Conservation (phyloP, 2,888 invertebrate species). For the Plemyria rubiginata region DNA sequence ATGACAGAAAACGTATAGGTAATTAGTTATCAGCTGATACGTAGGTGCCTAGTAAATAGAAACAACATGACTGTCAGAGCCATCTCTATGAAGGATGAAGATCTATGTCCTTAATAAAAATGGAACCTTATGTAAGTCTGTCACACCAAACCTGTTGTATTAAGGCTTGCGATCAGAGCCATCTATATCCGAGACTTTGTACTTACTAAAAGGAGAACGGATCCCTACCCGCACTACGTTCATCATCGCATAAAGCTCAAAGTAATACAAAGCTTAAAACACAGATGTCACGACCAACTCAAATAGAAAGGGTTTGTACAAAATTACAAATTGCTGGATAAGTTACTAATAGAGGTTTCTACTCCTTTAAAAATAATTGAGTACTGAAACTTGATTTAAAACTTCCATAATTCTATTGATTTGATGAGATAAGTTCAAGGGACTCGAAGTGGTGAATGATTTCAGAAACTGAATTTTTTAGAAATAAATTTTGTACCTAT, state of each 20-base stretch:
- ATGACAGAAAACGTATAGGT: too few relatives aligned
- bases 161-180: neutral
- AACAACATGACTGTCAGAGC: neutral
- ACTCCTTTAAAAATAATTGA: too few relatives aligned
- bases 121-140: neutral
- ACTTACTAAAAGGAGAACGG: neutral
- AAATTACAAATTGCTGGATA: neutral
- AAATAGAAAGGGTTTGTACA: neutral
- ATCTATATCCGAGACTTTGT: neutral
- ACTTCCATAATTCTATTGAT: too few relatives aligned
- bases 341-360: too few relatives aligned
- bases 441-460: too few relatives aligned
- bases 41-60: too few relatives aligned
- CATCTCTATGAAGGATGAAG: constrained; percentile 6
- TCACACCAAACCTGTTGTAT: neutral
- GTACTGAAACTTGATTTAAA: too few relatives aligned
- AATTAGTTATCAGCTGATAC: too few relatives aligned
- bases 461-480: too few relatives aligned
- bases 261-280: neutral
- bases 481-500: too few relatives aligned
- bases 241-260: neutral
- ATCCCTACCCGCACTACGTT: neutral
- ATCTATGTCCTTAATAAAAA: neutral
- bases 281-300: constrained; percentile 6
- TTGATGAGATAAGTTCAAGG: too few relatives aligned